Evolutionary conservation across 2,888 invertebrate species (phyloP).

Genomic region (Drosophila percnosoma): DNA sequence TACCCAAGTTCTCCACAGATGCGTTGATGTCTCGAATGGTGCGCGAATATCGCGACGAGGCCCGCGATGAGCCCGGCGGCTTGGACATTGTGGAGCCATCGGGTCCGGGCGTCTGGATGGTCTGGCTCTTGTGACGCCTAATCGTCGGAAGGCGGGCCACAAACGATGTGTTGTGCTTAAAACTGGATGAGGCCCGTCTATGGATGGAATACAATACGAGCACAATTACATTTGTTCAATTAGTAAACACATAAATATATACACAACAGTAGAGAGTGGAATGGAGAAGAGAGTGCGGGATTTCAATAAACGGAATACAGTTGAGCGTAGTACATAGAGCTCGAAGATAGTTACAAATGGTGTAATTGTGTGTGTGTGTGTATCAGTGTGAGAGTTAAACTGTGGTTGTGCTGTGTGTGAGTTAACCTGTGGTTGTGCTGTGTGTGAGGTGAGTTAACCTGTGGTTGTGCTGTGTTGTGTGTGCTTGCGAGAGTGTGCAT

Average conservation of each 20-base stretch:
- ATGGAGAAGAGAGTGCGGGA: neutral
- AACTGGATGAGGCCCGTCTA: conserved; percentile 92
- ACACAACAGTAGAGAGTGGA: neutral
- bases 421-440: neutral
- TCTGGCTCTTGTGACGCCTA: conserved; percentile 92
- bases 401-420: neutral
- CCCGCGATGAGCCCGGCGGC: conserved; percentile 74
- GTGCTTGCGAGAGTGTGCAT: conserved; percentile 7
- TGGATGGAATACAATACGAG: conserved; percentile 27
- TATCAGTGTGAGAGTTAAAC: neutral
- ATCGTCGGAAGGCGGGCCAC: conserved; percentile 95
- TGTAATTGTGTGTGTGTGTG: conserved; percentile 13
- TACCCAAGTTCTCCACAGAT: conserved; percentile 91
- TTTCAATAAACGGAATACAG: conserved; percentile 38
- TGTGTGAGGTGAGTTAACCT: conserved; percentile 5
- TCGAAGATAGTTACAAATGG: conserved; percentile 31
- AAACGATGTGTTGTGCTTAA: conserved; percentile 97
- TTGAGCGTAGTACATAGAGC: conserved; percentile 40
- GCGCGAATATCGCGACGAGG: conserved; percentile 86
- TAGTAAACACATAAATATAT: neutral
- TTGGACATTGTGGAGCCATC: conserved; percentile 70
- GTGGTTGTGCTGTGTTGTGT: neutral
- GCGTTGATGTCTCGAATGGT: conserved; percentile 90
- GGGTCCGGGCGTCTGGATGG: conserved; percentile 89
- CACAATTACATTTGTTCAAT: conserved; percentile 29